Evolutionary conservation across 2,888 invertebrate species (phyloP), one percentile per base, ranked within the genome.

Genomic region (Synergus umbraculus): DNA sequence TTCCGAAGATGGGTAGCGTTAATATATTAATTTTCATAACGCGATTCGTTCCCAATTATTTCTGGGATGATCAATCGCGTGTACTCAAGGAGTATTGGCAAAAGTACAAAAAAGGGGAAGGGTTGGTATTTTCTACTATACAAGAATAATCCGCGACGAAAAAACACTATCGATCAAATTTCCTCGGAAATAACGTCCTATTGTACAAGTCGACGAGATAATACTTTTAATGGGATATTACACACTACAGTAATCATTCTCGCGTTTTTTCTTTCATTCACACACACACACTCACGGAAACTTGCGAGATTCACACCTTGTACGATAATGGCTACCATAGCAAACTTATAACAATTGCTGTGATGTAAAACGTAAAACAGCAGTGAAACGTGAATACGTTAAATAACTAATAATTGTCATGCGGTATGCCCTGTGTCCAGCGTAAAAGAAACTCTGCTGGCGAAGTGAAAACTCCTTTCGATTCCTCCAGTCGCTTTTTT

Each of bases 201-300:
- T 90, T 88, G 83, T 91, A 91, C 91, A 91, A 89, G 86, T 90
- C 87, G 87, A 88, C 87, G 87, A 88, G 87, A 89, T 91, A 91
- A 91, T 91, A 91, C 91, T 91, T 91, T 87, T 86, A 83, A 88
- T 86, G 85, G 87, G 49, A 41, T 54, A 73, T 73, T 73, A 88
- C 86, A 89, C 87, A 90, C 85, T 87, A 83, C 83, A 79, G 76
- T 83, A 82, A 81, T 83, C 79, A 83, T 67, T 79, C 78, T 81
- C 83, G 79, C 79, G 76, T 77, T 77, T 76, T 69, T 41, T 63
- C 49, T 69, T 41, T 63, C 49, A 76, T 58, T 22, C 84, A 86
- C 81, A 84, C 82, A 67, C 78, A 37, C 81, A 66, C 76, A 76
- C 83, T 81, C 80, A 65, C 77, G 77, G 79, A 78, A 64, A 64